Conservation (phyloP, 2,113 vertebrate genomes). For the Uria aalge region DNA sequence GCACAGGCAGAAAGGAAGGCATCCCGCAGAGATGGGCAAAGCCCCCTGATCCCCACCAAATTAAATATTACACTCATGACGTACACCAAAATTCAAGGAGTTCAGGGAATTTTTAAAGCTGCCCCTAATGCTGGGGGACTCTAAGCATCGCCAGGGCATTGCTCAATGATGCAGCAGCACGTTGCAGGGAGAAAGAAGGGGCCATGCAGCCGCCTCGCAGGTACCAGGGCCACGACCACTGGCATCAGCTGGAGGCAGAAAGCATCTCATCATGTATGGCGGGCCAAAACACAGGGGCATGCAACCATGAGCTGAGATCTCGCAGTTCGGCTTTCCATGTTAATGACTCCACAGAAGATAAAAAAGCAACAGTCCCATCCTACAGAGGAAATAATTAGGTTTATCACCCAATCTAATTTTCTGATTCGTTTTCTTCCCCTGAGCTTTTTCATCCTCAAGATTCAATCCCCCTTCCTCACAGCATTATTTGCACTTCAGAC, state of each 20-base stretch:
- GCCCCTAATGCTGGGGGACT: neutral
- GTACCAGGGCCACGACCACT: neutral
- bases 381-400: neutral
- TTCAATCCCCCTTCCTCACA: neutral
- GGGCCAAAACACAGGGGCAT: neutral
- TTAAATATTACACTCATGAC: neutral
- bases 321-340: neutral
- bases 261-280: neutral
- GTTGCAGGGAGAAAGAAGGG: neutral
- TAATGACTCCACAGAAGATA: neutral
- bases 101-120: neutral
- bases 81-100: neutral
- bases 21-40: neutral
- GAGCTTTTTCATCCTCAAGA: neutral
- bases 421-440: neutral
- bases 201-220: rapidly evolving
- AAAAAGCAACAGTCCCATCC: neutral
- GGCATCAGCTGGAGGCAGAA: neutral
- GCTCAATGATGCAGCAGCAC: rapidly evolving
- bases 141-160: neutral
- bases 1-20: neutral
- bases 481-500: neutral
- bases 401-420: neutral
- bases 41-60: neutral
- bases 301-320: neutral